Conservation (phyloP, 2,113 vertebrate genomes). For the Oriolus oriolus region DNA sequence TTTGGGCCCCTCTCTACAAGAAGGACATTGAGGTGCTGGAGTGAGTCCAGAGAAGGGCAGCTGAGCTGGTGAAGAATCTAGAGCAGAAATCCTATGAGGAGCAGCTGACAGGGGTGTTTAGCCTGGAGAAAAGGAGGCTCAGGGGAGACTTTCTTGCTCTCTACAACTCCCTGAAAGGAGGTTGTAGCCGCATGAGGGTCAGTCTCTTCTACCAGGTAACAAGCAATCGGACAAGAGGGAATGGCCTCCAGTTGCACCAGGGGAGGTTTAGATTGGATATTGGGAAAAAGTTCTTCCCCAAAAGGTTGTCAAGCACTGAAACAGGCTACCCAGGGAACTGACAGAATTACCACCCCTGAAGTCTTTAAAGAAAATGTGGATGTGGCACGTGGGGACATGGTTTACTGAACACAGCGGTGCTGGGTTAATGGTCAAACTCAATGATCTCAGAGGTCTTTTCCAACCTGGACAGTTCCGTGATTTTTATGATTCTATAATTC, state of each 20-base stretch:
- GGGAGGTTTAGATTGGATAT: not conserved
- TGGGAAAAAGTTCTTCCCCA: not conserved
- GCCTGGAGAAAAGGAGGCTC: not conserved
- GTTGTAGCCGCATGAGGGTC: not conserved
- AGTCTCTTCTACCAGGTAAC: not conserved
- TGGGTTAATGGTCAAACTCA: not conserved
- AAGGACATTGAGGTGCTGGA: not conserved
- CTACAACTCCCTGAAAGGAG: not conserved
- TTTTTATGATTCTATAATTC: not conserved
- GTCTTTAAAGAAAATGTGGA: not conserved
- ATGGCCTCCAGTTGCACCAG: not conserved
- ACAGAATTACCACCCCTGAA: not conserved
- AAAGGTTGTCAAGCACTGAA: not conserved
- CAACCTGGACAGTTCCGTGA: not conserved
- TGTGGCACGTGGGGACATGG: not conserved
- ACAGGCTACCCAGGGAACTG: not conserved
- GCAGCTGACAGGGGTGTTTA: not conserved
- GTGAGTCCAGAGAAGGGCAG: not conserved
- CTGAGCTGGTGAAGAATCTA: not conserved
- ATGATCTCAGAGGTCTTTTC: not conserved
- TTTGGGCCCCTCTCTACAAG: not conserved
- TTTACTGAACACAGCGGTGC: not conserved
- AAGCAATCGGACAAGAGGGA: not conserved
- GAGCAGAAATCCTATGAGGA: not conserved
- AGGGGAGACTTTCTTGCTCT: not conserved